Evolutionary conservation across 2,888 invertebrate species (phyloP), one percentile per base, ranked within the genome.

Genomic region (Marasmarcha lunaedactyla): DNA sequence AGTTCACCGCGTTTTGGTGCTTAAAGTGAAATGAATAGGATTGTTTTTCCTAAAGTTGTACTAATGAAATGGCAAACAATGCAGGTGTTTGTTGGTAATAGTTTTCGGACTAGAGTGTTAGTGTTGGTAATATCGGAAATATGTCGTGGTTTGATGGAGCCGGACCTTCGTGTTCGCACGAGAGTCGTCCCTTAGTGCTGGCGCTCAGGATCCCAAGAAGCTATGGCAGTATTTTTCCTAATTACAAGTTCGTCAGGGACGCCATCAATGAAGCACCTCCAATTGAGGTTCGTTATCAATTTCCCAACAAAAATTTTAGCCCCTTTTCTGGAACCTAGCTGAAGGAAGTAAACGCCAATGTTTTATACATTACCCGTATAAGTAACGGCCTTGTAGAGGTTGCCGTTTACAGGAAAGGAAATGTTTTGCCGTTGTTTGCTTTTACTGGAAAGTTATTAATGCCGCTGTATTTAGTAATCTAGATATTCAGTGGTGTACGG

Each of bases 201-300:
- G 56, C 72, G 1, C 51, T 73, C 25, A 61, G 68, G 43, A 63
- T 84, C 2, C 86, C 87, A 1, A 74, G 85, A 44, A 87, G 84
- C 51, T 88, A 88, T 60, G 88, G 88, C 34, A 87, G 88, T 37
- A 62, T 88, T 35, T 84, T 88, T 46, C 85, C 88, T 0, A 87
- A 88, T 58, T 88, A 87, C 62, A 85, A 86, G 52, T 88, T 88
- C 55, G 72, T 88, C 49, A 86, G 72, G 52, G 77, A 83, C 42
- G 72, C 85, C 7, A 59, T 70, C 15, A 70, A 64, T 43, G 73
- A 77, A 43, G 59, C 72, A 11, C 49, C 70, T 42, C 57, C 55
- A 30, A 61, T 57, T 50, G 76, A 77, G 76, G 77, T 76, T 65
- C 7, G 20, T 20, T 7, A 20, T 7, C n/a, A n/a, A n/a, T n/a